Evolutionary conservation across 2,113 vertebrate species (phyloP).

Genomic region (Notarius lentiginosus): DNA sequence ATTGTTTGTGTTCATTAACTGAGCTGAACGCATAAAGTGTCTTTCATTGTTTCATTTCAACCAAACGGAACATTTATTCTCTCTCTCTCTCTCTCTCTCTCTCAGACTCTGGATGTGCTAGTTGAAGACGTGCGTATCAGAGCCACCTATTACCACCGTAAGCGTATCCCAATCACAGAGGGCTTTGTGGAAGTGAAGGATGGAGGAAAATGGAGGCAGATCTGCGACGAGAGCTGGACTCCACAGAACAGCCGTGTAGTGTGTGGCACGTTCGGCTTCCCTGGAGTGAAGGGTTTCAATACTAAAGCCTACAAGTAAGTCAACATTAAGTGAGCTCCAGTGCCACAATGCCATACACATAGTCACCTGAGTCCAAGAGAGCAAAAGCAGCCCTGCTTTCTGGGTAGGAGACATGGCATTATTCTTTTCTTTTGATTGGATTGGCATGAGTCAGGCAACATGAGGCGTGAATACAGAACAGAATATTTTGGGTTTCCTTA

Average conservation of each 20-base stretch:
- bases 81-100: constrained; percentile 43
- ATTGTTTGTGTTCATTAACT: not conserved
- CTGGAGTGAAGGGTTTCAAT: constrained; percentile 83
- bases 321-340: not conserved
- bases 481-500: not conserved
- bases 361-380: not conserved
- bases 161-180: constrained; percentile 83
- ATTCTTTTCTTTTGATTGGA: not conserved
- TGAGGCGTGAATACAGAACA: not conserved
- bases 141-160: constrained; percentile 84
- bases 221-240: constrained; percentile 86
- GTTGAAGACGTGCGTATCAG: constrained; percentile 91
- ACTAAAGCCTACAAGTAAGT: constrained; percentile 89
- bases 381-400: not conserved
- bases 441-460: not conserved
- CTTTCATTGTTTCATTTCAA: not conserved
- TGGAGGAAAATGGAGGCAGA: constrained; percentile 85
- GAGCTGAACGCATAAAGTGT: not conserved
- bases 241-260: constrained; percentile 82
- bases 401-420: not conserved
- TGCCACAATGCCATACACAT: not conserved
- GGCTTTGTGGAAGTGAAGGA: constrained; percentile 94
- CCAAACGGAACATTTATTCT: not conserved
- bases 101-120: constrained; percentile 79
- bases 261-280: constrained; percentile 97